Conservation (phyloP, 2,888 invertebrate genomes). For the Leptodirus hochenwartii region DNA sequence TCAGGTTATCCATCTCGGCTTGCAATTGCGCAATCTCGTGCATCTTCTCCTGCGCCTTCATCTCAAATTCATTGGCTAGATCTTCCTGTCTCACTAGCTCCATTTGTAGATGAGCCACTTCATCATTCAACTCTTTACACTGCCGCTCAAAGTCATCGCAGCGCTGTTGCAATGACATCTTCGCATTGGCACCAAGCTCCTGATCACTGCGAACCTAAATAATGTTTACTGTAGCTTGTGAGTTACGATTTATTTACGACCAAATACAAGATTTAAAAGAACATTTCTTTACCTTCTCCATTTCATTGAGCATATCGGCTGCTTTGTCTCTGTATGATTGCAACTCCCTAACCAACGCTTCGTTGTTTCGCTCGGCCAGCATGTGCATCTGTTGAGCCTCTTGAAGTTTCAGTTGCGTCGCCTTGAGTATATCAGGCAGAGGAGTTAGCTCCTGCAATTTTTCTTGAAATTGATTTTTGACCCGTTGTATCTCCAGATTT, state of each 20-base stretch:
- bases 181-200: slow-evolving; percentile 28
- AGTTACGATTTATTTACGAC: slow-evolving; percentile 32
- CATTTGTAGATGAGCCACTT: slow-evolving; percentile 19
- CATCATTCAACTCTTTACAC: slow-evolving; percentile 20
- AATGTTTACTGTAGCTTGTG: no score
- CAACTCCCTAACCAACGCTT: slow-evolving; percentile 45
- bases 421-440: slow-evolving; percentile 47
- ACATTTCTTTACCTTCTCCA: no score
- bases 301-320: no score
- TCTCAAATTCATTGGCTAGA: slow-evolving; percentile 35
- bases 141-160: slow-evolving; percentile 20
- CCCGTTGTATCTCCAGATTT: slow-evolving; percentile 47
- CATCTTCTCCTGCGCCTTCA: slow-evolving; percentile 43
- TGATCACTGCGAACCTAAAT: slow-evolving; percentile 34
- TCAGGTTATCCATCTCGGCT: slow-evolving; percentile 42
- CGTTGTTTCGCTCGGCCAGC: slow-evolving; percentile 45
- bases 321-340: slow-evolving; percentile 41
- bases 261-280: slow-evolving; percentile 23
- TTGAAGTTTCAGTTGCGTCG: slow-evolving; percentile 45
- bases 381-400: slow-evolving; percentile 49
- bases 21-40: slow-evolving; percentile 47
- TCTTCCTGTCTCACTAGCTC: slow-evolving; percentile 39
- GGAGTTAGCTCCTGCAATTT: slow-evolving; percentile 51
- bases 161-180: slow-evolving; percentile 23
- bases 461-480: slow-evolving; percentile 54